phyloP scores from a whole-genome alignment of 2,113 vertebrate genomes.

The Oreochromis niloticus region DNA sequence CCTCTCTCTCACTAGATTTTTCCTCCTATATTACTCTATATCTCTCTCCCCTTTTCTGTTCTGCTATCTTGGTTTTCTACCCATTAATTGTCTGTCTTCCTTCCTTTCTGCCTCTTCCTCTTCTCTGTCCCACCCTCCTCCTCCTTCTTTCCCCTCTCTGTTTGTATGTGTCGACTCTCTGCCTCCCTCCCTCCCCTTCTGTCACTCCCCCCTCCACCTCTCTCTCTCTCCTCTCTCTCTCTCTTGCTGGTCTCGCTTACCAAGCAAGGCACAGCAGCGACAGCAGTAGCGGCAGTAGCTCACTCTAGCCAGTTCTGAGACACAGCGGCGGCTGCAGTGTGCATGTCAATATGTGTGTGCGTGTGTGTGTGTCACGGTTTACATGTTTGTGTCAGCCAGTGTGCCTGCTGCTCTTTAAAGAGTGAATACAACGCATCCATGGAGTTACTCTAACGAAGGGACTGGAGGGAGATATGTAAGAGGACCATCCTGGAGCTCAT shows the following conservation, averaged over 20 bases:
- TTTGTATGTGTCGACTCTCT: conserved; percentile 43
- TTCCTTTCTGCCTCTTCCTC: conserved; percentile 51
- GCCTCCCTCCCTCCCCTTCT: conserved; percentile 39
- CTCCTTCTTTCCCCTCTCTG: conserved; percentile 8
- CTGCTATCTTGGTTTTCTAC: conserved; percentile 28
- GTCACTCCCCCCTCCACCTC: background rate
- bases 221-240: background rate
- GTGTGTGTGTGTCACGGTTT: background rate
- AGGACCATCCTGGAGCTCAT: conserved; percentile 22
- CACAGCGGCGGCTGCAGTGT: conserved; percentile 42
- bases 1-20: background rate
- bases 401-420: conserved; percentile 9
- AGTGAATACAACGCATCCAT: background rate
- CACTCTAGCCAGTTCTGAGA: conserved; percentile 45
- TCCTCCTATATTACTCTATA: background rate
- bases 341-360: background rate
- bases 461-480: conserved; percentile 7
- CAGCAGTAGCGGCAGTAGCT: conserved; percentile 36
- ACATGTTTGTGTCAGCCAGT: background rate
- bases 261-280: conserved; percentile 51
- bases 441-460: conserved; percentile 40
- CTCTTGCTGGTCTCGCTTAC: conserved; percentile 24
- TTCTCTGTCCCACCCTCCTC: conserved; percentile 23
- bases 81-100: conserved; percentile 53
- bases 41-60: conserved; percentile 1